Evolutionary conservation across 2,797 vertebrate genomes (phyloP), one percentile per base, ranked within the genome.

Genomic region (Enteromius thamalakanensis): DNA sequence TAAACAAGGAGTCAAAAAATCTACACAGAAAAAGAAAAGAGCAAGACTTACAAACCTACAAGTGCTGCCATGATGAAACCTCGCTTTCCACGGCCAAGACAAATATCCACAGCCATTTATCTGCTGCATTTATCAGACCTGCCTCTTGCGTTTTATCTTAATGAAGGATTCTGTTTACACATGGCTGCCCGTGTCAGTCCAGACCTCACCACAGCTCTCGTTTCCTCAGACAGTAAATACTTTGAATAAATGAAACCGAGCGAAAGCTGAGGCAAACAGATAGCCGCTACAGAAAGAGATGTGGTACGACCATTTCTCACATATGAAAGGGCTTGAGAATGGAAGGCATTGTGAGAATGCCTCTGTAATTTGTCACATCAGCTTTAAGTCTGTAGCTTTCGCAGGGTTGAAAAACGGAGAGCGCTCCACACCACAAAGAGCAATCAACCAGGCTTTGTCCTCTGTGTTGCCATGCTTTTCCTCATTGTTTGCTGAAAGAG

Each of bases 131-230:
- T 88, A 86, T 87, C 86, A 85, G 84, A 83, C 84, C 45, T 64
- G 88, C 90, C 83, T 78, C 71, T 79, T 84, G 70, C 85, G 87
- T 90, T 94, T 93, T 90, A 92, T 94, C 90, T 93, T 93, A 93
- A 93, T 90, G 89, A 94, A 90, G 89, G 82, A 91, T 89, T 83
- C 60, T 92, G 88, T 90, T 91, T 91, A 93, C 92, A 90, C 79
- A 85, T 90, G 89, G 86, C 69, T 83, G 69, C 55, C 71, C 83
- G 60, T 82, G 67, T 87, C 84, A 86, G 83, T 78, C 76, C 76
- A 85, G 32, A 80, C 55, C 87, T 65, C 70, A 71, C 80, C 79
- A 83, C 75, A 76, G 82, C 83, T 81, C 75, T 87, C 76, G 47
- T 75, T 64, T 62, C 29, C 72, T 72, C 12, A 65, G 85, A 84